These are phyloP conservation scores for Psettodes erumei DNA, from an alignment of 2,113 vertebrate genomes.

Conservation along the genomic window DNA sequence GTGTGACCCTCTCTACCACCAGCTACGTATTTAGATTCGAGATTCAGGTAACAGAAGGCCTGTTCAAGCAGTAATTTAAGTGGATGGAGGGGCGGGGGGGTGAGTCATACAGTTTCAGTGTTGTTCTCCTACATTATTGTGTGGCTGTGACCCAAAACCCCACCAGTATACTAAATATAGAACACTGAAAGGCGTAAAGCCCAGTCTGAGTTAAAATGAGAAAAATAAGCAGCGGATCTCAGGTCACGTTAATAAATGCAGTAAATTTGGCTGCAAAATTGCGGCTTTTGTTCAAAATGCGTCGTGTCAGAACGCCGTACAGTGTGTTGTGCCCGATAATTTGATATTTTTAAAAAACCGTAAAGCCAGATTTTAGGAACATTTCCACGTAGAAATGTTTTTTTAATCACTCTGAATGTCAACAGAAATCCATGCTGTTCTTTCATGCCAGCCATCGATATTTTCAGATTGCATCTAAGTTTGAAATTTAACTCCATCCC, in stretches of 20 bases:
- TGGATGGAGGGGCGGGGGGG: slow-evolving; percentile 1
- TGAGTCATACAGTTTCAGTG: slow-evolving; percentile 40
- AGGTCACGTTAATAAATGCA: not conserved
- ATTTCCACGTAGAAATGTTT: not conserved
- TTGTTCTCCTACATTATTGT: slow-evolving; percentile 9
- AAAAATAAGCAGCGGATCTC: not conserved
- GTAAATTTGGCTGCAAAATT: not conserved
- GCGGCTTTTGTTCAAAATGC: not conserved
- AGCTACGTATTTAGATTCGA: too few relatives aligned
- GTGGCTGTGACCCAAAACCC: slow-evolving; percentile 28
- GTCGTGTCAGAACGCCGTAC: not conserved
- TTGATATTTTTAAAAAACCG: slow-evolving; percentile 1
- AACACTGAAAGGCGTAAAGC: not conserved
- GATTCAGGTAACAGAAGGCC: slow-evolving; percentile 13
- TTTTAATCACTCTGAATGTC: not conserved
- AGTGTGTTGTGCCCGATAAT: not conserved
- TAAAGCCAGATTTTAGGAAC: not conserved
- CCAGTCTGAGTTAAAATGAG: not conserved
- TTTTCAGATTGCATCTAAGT: slow-evolving; percentile 8
- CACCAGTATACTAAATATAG: slow-evolving; percentile 26
- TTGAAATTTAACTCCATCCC: not conserved
- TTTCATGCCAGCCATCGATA: slow-evolving; percentile 19
- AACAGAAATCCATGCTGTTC: slow-evolving; percentile 15
- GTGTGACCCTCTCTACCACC: too few relatives aligned
- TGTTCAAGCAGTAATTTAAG: slow-evolving; percentile 19